phyloP scores from a whole-genome alignment of 2,888 invertebrate species.

The Dermolepida albohirtum region DNA sequence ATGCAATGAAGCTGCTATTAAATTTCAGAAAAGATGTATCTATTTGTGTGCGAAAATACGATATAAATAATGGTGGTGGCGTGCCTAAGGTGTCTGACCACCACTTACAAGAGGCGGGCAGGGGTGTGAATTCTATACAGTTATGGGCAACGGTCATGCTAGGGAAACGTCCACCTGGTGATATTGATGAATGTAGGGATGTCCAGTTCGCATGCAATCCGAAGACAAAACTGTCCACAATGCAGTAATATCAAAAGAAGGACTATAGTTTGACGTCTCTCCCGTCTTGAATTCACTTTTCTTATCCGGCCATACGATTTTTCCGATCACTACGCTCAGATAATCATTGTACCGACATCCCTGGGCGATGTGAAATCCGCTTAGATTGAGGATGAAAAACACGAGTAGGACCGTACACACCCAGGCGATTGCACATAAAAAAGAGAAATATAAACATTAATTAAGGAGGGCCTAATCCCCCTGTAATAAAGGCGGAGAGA shows the following conservation, averaged over 20 bases:
- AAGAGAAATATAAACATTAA: constrained; percentile 53
- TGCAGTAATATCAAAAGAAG: constrained; percentile 26
- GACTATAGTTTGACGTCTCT: constrained; percentile 5
- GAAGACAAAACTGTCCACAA: constrained; percentile 32
- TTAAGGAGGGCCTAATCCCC: constrained; percentile 52
- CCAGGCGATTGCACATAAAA: constrained; percentile 40
- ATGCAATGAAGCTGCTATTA: background rate
- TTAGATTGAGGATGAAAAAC: constrained; percentile 18
- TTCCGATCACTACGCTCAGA: constrained; percentile 30
- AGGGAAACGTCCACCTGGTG: constrained; percentile 54
- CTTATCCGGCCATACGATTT: constrained; percentile 9
- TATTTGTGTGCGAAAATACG: constrained; percentile 15
- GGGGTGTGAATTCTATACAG: constrained; percentile 53
- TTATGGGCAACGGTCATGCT: constrained; percentile 56
- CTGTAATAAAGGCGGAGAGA: constrained; percentile 53
- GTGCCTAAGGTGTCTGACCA: constrained; percentile 53
- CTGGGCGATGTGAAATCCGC: constrained; percentile 29
- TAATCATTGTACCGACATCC: constrained; percentile 25
- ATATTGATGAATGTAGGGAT: constrained; percentile 48
- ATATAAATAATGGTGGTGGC: constrained; percentile 45
- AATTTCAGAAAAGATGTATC: constrained; percentile 10
- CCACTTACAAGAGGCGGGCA: constrained; percentile 54
- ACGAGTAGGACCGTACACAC: constrained; percentile 16
- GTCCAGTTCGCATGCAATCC: constrained; percentile 38
- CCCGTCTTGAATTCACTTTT: constrained; percentile 10